A percentile compares a stretch with the other conserved stretches of the same genome.
Evolutionary conservation across 2,888 invertebrate genomes (phyloP).

Genomic region (Aleiodes leptofemur): DNA sequence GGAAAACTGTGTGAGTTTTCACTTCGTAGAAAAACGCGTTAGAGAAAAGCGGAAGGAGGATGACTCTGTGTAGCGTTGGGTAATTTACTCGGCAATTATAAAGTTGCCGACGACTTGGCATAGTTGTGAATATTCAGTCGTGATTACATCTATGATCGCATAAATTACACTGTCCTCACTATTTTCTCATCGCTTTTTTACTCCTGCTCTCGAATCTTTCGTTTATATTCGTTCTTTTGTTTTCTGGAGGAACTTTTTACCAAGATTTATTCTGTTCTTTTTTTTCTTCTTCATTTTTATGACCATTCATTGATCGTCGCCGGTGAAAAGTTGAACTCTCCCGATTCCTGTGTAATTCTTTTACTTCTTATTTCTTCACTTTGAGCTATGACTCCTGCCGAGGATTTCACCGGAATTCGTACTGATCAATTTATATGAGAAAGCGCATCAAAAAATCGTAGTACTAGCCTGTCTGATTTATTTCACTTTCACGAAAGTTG

Average conservation of each 20-base stretch:
- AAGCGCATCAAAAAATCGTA: slow-evolving; percentile 18
- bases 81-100: slow-evolving; percentile 72
- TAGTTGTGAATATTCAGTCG: slow-evolving; percentile 71
- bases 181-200: neutral
- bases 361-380: neutral
- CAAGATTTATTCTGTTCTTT: no score
- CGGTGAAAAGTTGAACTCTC: no score
- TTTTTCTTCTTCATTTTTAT: no score
- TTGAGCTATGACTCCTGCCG: neutral
- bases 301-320: no score
- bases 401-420: neutral
- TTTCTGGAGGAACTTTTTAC: neutral
- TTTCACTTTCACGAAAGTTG: neutral
- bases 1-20: slow-evolving; percentile 31
- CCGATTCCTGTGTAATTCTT: neutral
- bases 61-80: slow-evolving; percentile 55
- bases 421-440: slow-evolving; percentile 22
- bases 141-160: slow-evolving; percentile 71
- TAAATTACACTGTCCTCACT: slow-evolving; percentile 60
- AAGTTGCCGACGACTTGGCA: slow-evolving; percentile 66
- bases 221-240: neutral
- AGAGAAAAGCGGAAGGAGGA: slow-evolving; percentile 24
- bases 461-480: neutral
- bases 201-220: neutral
- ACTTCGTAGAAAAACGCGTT: slow-evolving; percentile 27